phyloP scores from a whole-genome alignment of 2,888 invertebrate genomes.

The Mayetiola destructor region DNA sequence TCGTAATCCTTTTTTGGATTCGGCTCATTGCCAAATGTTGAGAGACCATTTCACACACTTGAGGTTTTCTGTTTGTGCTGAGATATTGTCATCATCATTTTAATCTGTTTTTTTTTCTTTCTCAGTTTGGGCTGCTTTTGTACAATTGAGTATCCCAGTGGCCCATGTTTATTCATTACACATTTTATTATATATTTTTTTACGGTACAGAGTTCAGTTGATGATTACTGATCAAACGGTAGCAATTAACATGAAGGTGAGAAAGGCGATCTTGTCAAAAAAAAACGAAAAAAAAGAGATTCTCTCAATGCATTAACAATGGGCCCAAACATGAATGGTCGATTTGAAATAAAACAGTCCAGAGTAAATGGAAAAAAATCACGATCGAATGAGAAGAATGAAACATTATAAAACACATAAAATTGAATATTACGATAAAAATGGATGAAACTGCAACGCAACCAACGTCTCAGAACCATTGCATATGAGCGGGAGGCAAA shows the following conservation, averaged over 20 bases:
- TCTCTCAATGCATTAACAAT: too few relatives aligned
- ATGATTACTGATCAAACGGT: slow-evolving; percentile 16
- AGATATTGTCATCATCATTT: not conserved
- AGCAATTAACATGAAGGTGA: slow-evolving; percentile 17
- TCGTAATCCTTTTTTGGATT: too few relatives aligned
- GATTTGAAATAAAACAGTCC: too few relatives aligned
- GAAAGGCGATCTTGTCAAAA: slow-evolving; percentile 15
- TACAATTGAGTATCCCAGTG: not conserved
- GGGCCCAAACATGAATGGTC: too few relatives aligned
- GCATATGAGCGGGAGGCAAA: too few relatives aligned
- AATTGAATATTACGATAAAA: not conserved
- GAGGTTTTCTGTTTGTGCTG: not conserved
- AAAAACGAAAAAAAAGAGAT: too few relatives aligned
- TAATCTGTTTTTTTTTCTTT: not conserved
- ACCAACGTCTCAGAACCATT: too few relatives aligned
- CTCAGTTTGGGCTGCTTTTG: not conserved
- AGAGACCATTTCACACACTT: too few relatives aligned
- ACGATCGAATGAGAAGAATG: not conserved
- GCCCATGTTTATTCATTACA: slow-evolving; percentile 8
- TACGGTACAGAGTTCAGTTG: slow-evolving; percentile 1
- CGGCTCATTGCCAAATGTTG: too few relatives aligned
- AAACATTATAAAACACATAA: not conserved
- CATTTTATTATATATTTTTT: not conserved
- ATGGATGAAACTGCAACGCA: too few relatives aligned
- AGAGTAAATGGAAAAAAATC: not conserved